These are phyloP conservation scores for Saxidomus purpurata DNA, from an alignment of 1,140 invertebrate species.

Conservation along the genomic window DNA sequence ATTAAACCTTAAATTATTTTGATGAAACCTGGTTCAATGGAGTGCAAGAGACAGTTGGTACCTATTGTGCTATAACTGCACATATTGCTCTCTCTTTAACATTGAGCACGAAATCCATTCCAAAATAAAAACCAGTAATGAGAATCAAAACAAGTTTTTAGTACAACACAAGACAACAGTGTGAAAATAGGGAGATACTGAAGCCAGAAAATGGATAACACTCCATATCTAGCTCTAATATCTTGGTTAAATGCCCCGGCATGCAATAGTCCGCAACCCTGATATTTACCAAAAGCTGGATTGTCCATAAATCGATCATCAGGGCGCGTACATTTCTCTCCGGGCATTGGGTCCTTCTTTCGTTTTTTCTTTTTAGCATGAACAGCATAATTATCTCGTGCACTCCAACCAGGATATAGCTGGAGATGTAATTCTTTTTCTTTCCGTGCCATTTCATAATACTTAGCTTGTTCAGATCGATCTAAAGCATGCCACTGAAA, in stretches of 20 bases:
- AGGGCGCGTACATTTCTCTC: constrained; percentile 53
- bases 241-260: not conserved
- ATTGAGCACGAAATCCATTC: not conserved
- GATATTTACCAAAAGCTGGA: constrained; percentile 67
- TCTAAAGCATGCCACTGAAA: constrained; percentile 98
- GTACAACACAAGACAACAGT: constrained; percentile 10
- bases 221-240: constrained; percentile 1
- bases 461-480: constrained; percentile 99
- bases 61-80: not conserved
- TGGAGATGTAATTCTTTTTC: constrained; percentile 99
- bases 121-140: not conserved
- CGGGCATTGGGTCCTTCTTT: constrained; percentile 56
- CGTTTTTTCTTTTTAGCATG: constrained; percentile 95
- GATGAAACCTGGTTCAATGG: not conserved
- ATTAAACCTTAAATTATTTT: too few relatives aligned
- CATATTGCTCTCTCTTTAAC: not conserved
- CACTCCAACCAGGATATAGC: constrained; percentile 99
- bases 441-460: constrained; percentile 99
- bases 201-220: not conserved
- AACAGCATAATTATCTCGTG: constrained; percentile 99
- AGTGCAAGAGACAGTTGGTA: constrained; percentile 15
- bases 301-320: constrained; percentile 65
- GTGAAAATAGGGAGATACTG: not conserved
- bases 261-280: constrained; percentile 43
- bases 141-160: not conserved